These are phyloP conservation scores for Polypterus senegalus DNA, from an alignment of 2,113 vertebrate genomes.

Conservation along the genomic window DNA sequence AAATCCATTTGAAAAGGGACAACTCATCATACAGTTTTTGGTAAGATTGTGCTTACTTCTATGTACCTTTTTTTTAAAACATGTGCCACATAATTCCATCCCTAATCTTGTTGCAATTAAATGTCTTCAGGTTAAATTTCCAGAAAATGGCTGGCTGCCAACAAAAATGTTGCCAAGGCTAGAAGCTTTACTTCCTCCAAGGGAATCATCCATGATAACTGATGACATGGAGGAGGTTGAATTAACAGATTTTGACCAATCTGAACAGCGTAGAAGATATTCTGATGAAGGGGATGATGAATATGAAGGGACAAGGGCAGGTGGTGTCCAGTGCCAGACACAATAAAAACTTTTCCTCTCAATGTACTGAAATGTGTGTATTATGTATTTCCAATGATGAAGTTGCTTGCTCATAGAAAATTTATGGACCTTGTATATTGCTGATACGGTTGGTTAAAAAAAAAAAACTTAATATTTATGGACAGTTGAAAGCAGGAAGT, in stretches of 20 bases:
- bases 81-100: not conserved
- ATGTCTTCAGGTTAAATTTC: slow-evolving; percentile 67
- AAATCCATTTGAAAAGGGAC: slow-evolving; percentile 71
- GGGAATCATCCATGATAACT: slow-evolving; percentile 64
- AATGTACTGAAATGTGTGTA: too few relatives aligned
- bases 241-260: slow-evolving; percentile 59
- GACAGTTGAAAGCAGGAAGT: too few relatives aligned
- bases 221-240: slow-evolving; percentile 91
- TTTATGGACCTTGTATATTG: too few relatives aligned
- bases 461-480: too few relatives aligned
- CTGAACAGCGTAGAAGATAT: slow-evolving; percentile 45
- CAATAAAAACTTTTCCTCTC: slow-evolving; percentile 31
- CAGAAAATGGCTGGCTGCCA: slow-evolving; percentile 76
- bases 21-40: slow-evolving; percentile 70
- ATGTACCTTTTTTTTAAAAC: not conserved
- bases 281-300: slow-evolving; percentile 70
- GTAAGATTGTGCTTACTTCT: slow-evolving; percentile 40
- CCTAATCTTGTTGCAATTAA: not conserved
- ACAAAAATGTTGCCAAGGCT: slow-evolving; percentile 64
- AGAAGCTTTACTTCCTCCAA: slow-evolving; percentile 70
- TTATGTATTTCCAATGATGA: too few relatives aligned
- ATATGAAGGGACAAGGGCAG: slow-evolving; percentile 57
- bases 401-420: too few relatives aligned
- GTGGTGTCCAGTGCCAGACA: slow-evolving; percentile 84
- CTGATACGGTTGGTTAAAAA: too few relatives aligned